Evolutionary conservation across 1,140 invertebrate genomes (phyloP).

Genomic region (Drosophila obscura): DNA sequence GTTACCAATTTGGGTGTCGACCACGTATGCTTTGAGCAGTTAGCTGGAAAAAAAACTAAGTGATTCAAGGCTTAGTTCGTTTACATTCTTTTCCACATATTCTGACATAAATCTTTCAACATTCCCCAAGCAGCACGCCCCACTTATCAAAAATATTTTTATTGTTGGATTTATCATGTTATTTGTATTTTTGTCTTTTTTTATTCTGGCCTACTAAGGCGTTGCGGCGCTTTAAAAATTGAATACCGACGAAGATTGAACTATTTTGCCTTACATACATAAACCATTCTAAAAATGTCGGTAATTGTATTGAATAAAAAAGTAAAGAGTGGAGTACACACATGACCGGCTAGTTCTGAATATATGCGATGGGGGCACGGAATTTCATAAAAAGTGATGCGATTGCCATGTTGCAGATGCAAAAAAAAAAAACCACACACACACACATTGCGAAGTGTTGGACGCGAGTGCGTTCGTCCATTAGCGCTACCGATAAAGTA

Average conservation of each 20-base stretch:
- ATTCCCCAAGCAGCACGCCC: conserved; percentile 27
- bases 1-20: too few species aligned
- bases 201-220: conserved; percentile 1
- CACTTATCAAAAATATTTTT: conserved; percentile 38
- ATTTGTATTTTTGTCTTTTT: conserved; percentile 17
- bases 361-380: not conserved
- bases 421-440: too few species aligned
- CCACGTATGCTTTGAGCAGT: too few species aligned
- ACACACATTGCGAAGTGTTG: too few species aligned
- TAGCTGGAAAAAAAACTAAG: conserved; percentile 42
- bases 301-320: too few species aligned
- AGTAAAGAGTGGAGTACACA: not conserved
- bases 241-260: too few species aligned
- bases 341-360: conserved; percentile 11
- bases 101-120: conserved; percentile 39
- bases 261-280: too few species aligned
- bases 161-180: conserved; percentile 26
- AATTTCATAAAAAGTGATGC: too few species aligned
- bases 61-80: conserved; percentile 40
- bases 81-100: conserved; percentile 2
- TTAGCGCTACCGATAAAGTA: too few species aligned
- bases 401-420: too few species aligned
- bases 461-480: too few species aligned
- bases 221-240: not conserved
- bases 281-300: too few species aligned